Base-by-base conservation (phyloP, 2,888 invertebrate genomes). In the Pristionchus exspectatus region DNA sequence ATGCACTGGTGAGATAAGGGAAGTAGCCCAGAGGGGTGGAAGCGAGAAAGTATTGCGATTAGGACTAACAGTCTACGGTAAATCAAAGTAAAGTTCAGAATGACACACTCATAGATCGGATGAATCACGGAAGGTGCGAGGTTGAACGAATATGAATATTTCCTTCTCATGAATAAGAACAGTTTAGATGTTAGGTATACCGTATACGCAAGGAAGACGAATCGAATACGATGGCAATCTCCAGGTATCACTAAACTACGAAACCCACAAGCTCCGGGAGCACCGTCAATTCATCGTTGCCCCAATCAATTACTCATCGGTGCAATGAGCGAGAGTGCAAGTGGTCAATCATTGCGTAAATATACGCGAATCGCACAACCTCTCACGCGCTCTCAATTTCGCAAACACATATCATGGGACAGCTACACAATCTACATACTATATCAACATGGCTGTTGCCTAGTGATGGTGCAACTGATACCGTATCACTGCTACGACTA, bases 1-100 rank as follows among this genome's bases (percentile, higher is more conserved):
- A 81, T 81, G 81, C n/a, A 81, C 81, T 30, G n/a, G 44, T n/a
- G n/a, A 81, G 81, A 81, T 81, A 81, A 81, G 21, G 38, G 54
- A 50, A 81, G 81, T 81, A 81, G 81, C 81, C 72, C 72, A 33
- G 24, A 21, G 38, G 74, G 38, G 63, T 2, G 63, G 24, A 63
- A 63, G 63, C 24, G 24, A 63, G 63, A 50, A 12, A 50, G 44
- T 50, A 50, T 50, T n/a, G n/a, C n/a, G n/a, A n/a, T 54, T 54
- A 54, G 54, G 14, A 54, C 7, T 54, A 54, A 54, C 7, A 54
- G 14, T 10, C 9, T 7, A 10, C 54, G 54, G 7, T 14, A 54
- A 10, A 56, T 1, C 56, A 21, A 21, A 21, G 56, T 21, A 9
- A 5, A n/a, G 3, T 7, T 10, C 63, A n/a, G n/a, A n/a, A n/a